Evolutionary conservation across 2,888 invertebrate species (phyloP).

Genomic region (Sminthurides aquaticus): DNA sequence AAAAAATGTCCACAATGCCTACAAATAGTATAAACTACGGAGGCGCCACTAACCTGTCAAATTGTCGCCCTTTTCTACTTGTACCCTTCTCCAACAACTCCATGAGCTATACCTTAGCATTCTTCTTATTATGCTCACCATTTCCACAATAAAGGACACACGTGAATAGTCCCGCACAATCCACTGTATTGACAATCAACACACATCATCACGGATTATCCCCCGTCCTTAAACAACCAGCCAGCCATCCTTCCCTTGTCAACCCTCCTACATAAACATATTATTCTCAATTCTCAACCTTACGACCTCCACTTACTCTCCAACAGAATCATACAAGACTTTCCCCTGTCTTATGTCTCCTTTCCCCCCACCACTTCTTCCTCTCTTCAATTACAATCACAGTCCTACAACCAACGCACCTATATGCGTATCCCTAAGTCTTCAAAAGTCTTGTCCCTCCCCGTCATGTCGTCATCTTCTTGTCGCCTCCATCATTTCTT

Average conservation of each 20-base stretch:
- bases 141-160: not conserved
- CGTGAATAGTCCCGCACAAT: not conserved
- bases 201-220: not conserved
- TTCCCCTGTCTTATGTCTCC: not conserved
- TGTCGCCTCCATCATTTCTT: not conserved
- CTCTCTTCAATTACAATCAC: not conserved
- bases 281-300: not conserved
- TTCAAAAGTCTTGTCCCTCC: no score
- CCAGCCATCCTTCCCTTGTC: not conserved
- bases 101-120: no score
- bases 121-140: no score
- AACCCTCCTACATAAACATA: not conserved
- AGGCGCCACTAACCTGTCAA: slow-evolving; percentile 6
- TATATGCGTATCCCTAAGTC: not conserved
- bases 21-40: not conserved
- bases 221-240: not conserved
- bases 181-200: not conserved
- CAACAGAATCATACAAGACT: not conserved
- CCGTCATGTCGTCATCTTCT: no score
- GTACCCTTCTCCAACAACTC: no score
- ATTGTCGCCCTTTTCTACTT: not conserved
- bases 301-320: not conserved
- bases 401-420: not conserved
- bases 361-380: no score
- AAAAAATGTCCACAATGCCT: not conserved